These are phyloP conservation scores for Phymatocera aterrima DNA, from an alignment of 2,888 invertebrate species.

Conservation along the genomic window DNA sequence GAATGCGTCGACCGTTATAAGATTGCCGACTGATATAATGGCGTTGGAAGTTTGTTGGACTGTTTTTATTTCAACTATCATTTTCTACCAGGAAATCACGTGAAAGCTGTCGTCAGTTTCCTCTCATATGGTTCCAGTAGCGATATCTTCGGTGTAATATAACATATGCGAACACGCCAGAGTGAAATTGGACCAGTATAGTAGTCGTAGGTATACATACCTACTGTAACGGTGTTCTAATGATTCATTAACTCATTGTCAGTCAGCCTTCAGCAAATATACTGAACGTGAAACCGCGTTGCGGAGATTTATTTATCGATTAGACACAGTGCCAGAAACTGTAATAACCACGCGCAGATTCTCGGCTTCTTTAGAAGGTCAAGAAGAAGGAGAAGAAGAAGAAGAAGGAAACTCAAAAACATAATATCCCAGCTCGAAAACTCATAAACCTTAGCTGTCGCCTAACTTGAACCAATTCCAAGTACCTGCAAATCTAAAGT, in stretches of 20 bases:
- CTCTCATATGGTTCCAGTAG: neutral
- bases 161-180: neutral
- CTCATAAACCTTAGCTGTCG: no score
- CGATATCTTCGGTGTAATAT: neutral
- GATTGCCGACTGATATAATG: no score
- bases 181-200: slow-evolving; percentile 20
- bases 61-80: no score
- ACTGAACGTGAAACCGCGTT: neutral
- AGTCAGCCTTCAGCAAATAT: slow-evolving; percentile 23
- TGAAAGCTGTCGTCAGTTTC: slow-evolving; percentile 10
- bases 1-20: no score
- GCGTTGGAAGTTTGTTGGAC: no score
- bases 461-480: no score
- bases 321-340: slow-evolving; percentile 24
- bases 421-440: neutral
- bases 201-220: neutral
- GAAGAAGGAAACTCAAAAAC: neutral
- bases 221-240: slow-evolving; percentile 6
- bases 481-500: no score
- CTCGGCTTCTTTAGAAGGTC: neutral
- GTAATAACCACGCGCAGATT: slow-evolving; percentile 8
- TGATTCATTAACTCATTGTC: slow-evolving; percentile 40
- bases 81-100: no score
- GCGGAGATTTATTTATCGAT: slow-evolving; percentile 34
- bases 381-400: neutral